Conservation (phyloP, 2,888 invertebrate genomes). For the Lobophora halterata region DNA sequence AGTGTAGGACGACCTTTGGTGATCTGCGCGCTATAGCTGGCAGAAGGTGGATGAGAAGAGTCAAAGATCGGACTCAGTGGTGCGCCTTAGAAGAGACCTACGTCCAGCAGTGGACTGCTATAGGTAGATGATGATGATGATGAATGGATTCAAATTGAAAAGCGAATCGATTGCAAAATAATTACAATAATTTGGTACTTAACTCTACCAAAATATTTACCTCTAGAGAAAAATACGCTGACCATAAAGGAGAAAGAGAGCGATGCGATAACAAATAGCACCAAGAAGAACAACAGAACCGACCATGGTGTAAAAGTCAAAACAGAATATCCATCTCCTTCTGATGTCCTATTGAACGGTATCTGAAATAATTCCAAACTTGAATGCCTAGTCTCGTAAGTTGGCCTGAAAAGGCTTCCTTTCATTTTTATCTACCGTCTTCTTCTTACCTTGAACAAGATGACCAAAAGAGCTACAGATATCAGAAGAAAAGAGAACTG, state of each 20-base stretch:
- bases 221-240: slow-evolving; percentile 90
- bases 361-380: slow-evolving; percentile 53
- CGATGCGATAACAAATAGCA: slow-evolving; percentile 86
- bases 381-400: not conserved
- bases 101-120: no score
- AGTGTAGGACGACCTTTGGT: no score
- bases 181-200: no score
- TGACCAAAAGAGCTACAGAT: slow-evolving; percentile 82
- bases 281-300: slow-evolving; percentile 86
- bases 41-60: no score
- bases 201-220: slow-evolving; percentile 70
- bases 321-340: slow-evolving; percentile 78
- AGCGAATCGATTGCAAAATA: no score
- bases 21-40: no score
- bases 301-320: slow-evolving; percentile 84
- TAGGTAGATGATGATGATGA: no score
- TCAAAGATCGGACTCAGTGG: no score
- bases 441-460: slow-evolving; percentile 80
- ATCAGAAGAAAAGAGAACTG: slow-evolving; percentile 85
- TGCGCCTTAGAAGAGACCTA: no score
- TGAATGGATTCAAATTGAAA: no score
- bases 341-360: slow-evolving; percentile 68
- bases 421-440: not conserved
- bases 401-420: no score
- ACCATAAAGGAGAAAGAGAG: slow-evolving; percentile 90